Base-by-base conservation (phyloP, 2,113 vertebrate genomes). In the Halichoerus grypus region DNA sequence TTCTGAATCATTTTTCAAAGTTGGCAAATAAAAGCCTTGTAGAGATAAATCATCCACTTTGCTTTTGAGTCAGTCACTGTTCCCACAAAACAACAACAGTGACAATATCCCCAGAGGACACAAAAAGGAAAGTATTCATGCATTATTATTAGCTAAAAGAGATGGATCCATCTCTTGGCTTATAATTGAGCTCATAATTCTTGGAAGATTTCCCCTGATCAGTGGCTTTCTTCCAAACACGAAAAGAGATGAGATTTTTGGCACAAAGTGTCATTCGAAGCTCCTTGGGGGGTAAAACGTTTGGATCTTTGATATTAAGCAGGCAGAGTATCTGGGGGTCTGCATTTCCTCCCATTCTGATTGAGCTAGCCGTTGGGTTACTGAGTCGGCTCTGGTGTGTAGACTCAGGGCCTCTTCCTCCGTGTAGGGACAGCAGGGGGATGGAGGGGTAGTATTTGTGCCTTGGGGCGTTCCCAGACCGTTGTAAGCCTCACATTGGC, bases 1-100 rank as follows among this genome's bases (percentile, higher is more conserved):
- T 71, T 85, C 82, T 2, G 39, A 69, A 63, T 85, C n/a, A 57
- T 71, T 92, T 96, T 46, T 93, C 88, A 57, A 46, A 42, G 85
- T 63, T 83, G 72, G 67, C 36, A 82, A 72, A 61, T 69, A 81
- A 51, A 65, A 61, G 26, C 31, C n/a, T 85, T 15, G 1, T 77
- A 8, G 80, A 83, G 55, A 83, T n/a, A 83, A 89, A 31, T 87
- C 89, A 80, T 39, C 36, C 46, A 16, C 55, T 81, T 88, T 36
- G 46, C 71, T 89, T 92, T 59, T 19, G 39, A 94, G 81, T 80
- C 49, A 39, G 42, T 82, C 42, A 31, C 39, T n/a, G 8, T 55
- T 83, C 72, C 79, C 82, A 87, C 39, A n/a, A 61, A 86, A 21
- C 33, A 53, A 9, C 53, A 31, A 6, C 26, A n/a, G 16, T 1